Evolutionary conservation across 1,140 invertebrate species (phyloP), one percentile per base, ranked within the genome.

Genomic region (Linepithema humile): DNA sequence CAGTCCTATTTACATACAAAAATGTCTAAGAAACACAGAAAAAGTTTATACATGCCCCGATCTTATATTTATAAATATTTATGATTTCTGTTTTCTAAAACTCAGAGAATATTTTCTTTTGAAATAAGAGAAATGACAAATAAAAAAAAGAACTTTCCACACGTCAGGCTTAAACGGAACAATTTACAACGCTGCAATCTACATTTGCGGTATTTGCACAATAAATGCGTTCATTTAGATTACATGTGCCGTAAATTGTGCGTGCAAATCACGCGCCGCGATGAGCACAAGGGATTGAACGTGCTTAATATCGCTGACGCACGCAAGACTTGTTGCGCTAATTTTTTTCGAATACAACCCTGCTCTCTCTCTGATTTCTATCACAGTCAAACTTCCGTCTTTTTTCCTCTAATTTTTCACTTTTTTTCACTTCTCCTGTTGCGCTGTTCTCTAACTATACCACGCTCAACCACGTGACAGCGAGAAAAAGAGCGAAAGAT

Each of bases 201-300:
- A 9, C n/a, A 62, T 78, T 26, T 65, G 38, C 5, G 12, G 0
- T 29, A 55, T 70, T 80, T 69, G 43, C n/a, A 40, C 12, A 40
- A 29, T 77, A 65, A 77, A 77, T 43, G 29, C 29, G 9, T 64
- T 50, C 43, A 64, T 50, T 64, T 77, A 50, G 45, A 64, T 77
- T 65, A 77, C 45, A 53, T 40, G 20, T 40, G 15, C 15, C 26
- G 23, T 23, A 40, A 45, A 77, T 53, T 38, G 74, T 50, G 32
- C 32, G 43, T 77, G 20, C 45, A 53, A 64, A 77, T 75, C 40
- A 35, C 32, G 20, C 23, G 32, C 10, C 17, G 23, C 69, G 12
- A 69, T 43, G n/a, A 17, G 35, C 32, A 67, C 10, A 67, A 67
- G 59, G 29, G 38, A 69, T 55, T 40, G 32, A 29, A 26, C 12